Conservation (phyloP, 2,888 invertebrate species). For the Agonopterix alstromeriana region DNA sequence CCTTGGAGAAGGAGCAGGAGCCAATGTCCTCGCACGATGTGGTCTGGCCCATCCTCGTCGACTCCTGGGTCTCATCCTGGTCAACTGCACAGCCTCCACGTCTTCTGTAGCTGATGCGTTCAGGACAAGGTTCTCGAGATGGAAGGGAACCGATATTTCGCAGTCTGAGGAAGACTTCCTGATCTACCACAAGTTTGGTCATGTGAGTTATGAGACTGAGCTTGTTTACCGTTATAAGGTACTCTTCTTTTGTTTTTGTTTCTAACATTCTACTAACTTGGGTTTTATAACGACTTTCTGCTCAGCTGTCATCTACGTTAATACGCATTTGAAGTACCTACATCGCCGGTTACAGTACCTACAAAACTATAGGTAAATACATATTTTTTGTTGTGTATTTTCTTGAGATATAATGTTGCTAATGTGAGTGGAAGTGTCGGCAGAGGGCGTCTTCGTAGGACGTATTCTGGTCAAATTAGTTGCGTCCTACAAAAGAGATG, state of each 20-base stretch:
- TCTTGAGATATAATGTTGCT: too few species aligned
- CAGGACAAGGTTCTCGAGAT: slow-evolving; percentile 89
- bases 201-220: slow-evolving; percentile 80
- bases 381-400: too few species aligned
- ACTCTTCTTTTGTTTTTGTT: slow-evolving; percentile 40
- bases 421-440: too few species aligned
- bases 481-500: too few species aligned
- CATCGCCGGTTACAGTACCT: too few species aligned
- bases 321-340: too few species aligned
- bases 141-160: slow-evolving; percentile 89
- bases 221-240: slow-evolving; percentile 58
- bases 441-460: too few species aligned
- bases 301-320: too few species aligned
- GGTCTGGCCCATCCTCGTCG: slow-evolving; percentile 88
- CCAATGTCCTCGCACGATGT: slow-evolving; percentile 90
- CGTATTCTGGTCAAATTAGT: too few species aligned
- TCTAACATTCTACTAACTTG: slow-evolving; percentile 35
- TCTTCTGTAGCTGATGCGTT: slow-evolving; percentile 91
- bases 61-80: slow-evolving; percentile 86
- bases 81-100: slow-evolving; percentile 92
- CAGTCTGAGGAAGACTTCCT: slow-evolving; percentile 93
- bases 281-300: neutral
- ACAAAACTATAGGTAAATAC: too few species aligned
- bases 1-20: slow-evolving; percentile 92
- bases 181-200: slow-evolving; percentile 93